These are phyloP conservation scores for Priocnemis perturbator DNA, from an alignment of 2,888 invertebrate genomes.

Conservation along the genomic window DNA sequence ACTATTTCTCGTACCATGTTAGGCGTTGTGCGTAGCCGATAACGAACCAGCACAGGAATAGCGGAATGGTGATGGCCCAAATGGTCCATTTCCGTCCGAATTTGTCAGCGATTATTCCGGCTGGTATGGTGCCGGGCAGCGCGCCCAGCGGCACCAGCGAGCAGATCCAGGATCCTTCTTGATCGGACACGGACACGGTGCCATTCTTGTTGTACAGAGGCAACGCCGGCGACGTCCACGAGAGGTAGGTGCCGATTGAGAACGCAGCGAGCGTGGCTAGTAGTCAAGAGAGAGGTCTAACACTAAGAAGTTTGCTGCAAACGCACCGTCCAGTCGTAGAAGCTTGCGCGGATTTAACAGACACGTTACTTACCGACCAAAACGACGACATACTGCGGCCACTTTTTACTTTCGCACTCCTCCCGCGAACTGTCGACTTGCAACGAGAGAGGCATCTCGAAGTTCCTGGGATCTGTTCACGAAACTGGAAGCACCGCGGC, in stretches of 20 bases:
- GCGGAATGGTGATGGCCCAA: constrained; percentile 52
- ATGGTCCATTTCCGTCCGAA: constrained; percentile 62
- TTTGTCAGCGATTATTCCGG: constrained; percentile 79
- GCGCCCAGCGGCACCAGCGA: constrained; percentile 83
- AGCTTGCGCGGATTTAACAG: background rate
- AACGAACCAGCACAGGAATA: constrained; percentile 60
- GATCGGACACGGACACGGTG: constrained; percentile 71
- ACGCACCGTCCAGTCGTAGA: no score
- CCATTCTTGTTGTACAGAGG: constrained; percentile 64
- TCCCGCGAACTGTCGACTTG: constrained; percentile 12
- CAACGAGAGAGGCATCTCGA: constrained; percentile 6
- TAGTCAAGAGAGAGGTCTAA: background rate
- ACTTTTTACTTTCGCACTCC: constrained; percentile 41
- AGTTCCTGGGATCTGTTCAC: background rate
- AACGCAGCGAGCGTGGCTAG: constrained; percentile 71
- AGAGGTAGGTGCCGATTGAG: constrained; percentile 78
- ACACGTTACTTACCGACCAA: constrained; percentile 60
- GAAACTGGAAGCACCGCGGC: constrained; percentile 18
- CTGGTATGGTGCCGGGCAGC: constrained; percentile 81
- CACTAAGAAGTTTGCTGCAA: no score
- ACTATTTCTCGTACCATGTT: constrained; percentile 75
- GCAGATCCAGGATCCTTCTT: constrained; percentile 83
- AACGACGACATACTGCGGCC: constrained; percentile 64
- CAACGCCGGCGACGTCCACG: constrained; percentile 79
- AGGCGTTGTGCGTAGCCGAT: constrained; percentile 80